phyloP scores from a whole-genome alignment of 92 coral and sea anemone genomes.

The Phenganax marumi region DNA sequence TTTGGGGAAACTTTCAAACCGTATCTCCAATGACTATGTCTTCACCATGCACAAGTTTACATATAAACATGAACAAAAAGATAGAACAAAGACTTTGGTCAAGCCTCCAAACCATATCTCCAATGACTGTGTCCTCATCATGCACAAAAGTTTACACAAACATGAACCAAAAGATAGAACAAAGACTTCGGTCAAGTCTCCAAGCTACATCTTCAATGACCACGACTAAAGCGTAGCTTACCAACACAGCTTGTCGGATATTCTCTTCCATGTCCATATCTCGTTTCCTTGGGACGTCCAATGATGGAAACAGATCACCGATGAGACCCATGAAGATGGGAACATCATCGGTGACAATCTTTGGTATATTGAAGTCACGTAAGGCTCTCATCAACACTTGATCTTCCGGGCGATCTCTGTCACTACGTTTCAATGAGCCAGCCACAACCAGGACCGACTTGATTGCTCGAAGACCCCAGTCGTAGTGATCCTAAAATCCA shows the following conservation, averaged over 20 bases:
- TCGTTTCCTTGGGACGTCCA: constrained; percentile 99
- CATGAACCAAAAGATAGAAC: too few species aligned
- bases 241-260: constrained; percentile 83
- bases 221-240: constrained; percentile 24
- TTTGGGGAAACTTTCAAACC: too few species aligned
- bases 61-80: too few species aligned
- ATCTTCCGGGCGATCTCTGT: constrained; percentile 95
- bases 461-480: constrained; percentile 99
- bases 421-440: constrained; percentile 95
- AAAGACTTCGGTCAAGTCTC: background rate
- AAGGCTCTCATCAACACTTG: constrained; percentile 98
- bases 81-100: too few species aligned
- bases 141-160: too few species aligned
- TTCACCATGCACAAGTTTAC: too few species aligned
- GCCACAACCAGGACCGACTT: constrained; percentile 98
- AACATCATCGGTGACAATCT: constrained; percentile 99
- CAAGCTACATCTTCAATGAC: background rate
- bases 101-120: too few species aligned
- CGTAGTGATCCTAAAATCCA: constrained; percentile 80
- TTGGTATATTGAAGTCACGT: constrained; percentile 99
- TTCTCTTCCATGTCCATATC: constrained; percentile 95
- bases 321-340: constrained; percentile 98
- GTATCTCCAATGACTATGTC: too few species aligned
- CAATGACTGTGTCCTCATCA: too few species aligned
- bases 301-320: constrained; percentile 98